Evolutionary conservation across 2,888 invertebrate genomes (phyloP).

Genomic region (Drosophila conformis): DNA sequence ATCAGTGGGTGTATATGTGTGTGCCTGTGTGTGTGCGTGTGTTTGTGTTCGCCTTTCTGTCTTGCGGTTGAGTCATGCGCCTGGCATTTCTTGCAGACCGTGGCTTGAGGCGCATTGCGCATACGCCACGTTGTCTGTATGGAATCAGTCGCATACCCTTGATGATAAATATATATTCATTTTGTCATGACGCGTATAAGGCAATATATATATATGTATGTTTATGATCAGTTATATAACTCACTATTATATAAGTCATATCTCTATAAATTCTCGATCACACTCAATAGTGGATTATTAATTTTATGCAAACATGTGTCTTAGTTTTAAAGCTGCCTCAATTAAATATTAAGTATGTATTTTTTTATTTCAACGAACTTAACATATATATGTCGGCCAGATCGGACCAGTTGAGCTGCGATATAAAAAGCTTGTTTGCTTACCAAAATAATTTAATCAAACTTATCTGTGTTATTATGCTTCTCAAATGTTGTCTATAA

Average conservation of each 20-base stretch:
- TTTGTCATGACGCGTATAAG: neutral
- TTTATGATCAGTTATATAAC: neutral
- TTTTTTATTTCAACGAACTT: neutral
- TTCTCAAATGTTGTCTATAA: neutral
- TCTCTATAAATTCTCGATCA: neutral
- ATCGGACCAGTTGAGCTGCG: neutral
- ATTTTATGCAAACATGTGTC: neutral
- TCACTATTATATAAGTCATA: neutral
- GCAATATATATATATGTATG: neutral
- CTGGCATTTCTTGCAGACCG: conserved; percentile 44
- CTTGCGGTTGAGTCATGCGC: conserved; percentile 55
- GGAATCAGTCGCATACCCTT: conserved; percentile 5
- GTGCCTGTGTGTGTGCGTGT: conserved; percentile 7
- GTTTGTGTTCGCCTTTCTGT: conserved; percentile 9
- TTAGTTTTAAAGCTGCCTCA: neutral
- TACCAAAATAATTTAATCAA: neutral
- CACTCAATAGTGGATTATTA: neutral
- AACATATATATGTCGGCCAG: neutral
- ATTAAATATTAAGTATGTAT: neutral
- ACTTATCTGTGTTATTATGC: neutral
- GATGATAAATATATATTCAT: neutral
- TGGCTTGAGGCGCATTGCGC: conserved; percentile 27
- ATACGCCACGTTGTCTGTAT: conserved; percentile 38
- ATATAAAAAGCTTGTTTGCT: neutral
- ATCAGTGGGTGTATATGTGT: conserved; percentile 4